Evolutionary conservation across 1,140 invertebrate genomes (phyloP).

Genomic region (Globodera ellingtonae): DNA sequence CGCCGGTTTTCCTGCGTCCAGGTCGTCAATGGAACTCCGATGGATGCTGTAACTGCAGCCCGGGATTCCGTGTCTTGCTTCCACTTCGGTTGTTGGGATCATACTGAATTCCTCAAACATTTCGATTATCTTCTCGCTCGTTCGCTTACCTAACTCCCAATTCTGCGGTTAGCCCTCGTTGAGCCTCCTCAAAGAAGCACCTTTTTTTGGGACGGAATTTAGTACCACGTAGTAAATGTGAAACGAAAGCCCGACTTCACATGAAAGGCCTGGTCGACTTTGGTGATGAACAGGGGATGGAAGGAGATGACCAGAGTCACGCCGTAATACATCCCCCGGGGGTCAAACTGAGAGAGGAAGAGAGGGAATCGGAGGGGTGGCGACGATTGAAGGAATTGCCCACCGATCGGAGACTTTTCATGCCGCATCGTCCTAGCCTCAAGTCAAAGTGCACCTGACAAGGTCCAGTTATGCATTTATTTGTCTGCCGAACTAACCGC

Average conservation of each 20-base stretch:
- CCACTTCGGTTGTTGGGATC: constrained; percentile 65
- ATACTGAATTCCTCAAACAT: constrained; percentile 48
- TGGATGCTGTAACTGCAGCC: constrained; percentile 63
- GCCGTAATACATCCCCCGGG: constrained; percentile 65
- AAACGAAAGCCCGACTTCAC: constrained; percentile 44
- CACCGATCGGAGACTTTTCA: constrained; percentile 65
- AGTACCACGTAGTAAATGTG: neutral
- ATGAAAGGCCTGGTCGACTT: constrained; percentile 65
- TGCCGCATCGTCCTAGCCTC: constrained; percentile 58
- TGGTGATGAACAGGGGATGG: constrained; percentile 65
- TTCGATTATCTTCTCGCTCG: neutral
- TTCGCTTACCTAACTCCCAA: constrained; percentile 57
- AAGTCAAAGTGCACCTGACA: constrained; percentile 56
- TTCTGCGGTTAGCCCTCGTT: constrained; percentile 60
- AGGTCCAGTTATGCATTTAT: neutral
- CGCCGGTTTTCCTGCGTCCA: constrained; percentile 58
- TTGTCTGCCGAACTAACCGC: neutral
- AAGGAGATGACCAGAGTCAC: constrained; percentile 64
- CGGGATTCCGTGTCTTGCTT: constrained; percentile 63
- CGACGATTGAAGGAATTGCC: neutral
- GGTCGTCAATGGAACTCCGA: constrained; percentile 56
- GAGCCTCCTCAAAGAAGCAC: constrained; percentile 65
- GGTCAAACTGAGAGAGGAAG: constrained; percentile 53
- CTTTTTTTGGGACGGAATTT: constrained; percentile 56
- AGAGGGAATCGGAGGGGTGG: neutral